Percentiles rank a stretch among this genome's conserved stretches.
Evolutionary conservation across 2,113 vertebrate species (phyloP).

Genomic region (Pseudonaja textilis): DNA sequence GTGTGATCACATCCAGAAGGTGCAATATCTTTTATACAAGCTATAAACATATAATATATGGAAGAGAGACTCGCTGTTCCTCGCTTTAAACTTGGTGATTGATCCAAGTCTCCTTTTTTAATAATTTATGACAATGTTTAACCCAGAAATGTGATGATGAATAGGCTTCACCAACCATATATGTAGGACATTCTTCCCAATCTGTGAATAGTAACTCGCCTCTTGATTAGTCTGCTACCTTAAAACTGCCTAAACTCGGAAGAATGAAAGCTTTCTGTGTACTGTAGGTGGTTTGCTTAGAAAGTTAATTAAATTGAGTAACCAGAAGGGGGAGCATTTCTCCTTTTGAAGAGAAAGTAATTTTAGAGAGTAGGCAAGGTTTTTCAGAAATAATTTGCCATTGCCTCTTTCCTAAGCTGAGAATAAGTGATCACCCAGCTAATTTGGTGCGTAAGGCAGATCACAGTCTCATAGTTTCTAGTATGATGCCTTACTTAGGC

Average conservation of each 20-base stretch:
- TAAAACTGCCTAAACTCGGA: background rate
- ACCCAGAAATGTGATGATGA: background rate
- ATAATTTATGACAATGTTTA: background rate
- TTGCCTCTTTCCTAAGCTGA: background rate
- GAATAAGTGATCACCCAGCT: background rate
- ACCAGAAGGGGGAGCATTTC: background rate
- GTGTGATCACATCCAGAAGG: background rate
- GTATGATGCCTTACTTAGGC: background rate
- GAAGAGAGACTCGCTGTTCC: background rate
- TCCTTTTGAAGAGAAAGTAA: accelerated
- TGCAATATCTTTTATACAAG: background rate
- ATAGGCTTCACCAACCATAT: background rate
- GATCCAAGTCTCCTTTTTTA: background rate
- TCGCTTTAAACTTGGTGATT: background rate
- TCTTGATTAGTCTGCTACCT: background rate
- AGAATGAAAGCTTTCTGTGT: background rate
- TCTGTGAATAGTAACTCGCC: background rate
- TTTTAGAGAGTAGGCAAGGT: background rate
- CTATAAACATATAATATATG: background rate
- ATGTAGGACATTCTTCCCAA: background rate
- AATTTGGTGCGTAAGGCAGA: background rate
- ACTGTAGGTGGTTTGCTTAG: background rate
- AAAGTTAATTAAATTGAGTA: accelerated
- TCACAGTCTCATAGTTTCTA: background rate
- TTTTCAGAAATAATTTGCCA: background rate